Conservation (phyloP, 2,797 vertebrate genomes). For the Acanthis flammea region DNA sequence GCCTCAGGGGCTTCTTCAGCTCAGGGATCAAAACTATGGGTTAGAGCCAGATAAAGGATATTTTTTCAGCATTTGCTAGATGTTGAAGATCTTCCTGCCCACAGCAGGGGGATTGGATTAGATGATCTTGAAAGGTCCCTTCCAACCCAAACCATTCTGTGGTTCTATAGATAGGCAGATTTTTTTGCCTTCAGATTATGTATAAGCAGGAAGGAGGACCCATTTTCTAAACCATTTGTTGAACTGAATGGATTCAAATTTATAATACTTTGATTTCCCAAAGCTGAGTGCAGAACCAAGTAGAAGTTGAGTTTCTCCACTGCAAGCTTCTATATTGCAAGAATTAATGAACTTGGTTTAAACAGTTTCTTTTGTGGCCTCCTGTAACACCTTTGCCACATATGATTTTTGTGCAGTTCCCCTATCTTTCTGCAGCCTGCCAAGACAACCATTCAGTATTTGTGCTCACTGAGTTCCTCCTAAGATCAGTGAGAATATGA, state of each 20-base stretch:
- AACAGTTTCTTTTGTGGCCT: background rate
- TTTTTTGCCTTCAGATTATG: background rate
- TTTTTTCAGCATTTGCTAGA: background rate
- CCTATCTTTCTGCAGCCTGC: background rate
- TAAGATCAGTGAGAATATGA: background rate
- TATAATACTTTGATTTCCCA: background rate
- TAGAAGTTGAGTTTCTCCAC: background rate
- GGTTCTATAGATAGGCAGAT: background rate
- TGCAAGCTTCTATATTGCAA: background rate
- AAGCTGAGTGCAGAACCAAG: background rate
- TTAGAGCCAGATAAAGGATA: background rate
- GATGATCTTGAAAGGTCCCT: background rate
- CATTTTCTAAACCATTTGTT: background rate
- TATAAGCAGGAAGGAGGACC: background rate
- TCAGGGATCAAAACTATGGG: background rate
- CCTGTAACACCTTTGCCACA: background rate
- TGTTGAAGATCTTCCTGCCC: background rate
- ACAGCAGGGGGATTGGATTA: background rate
- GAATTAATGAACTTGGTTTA: background rate
- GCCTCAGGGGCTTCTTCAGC: background rate
- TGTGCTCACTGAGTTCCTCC: background rate
- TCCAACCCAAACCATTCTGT: background rate
- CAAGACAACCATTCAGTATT: background rate
- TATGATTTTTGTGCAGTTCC: background rate
- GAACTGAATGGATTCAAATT: background rate